A percentile compares a stretch with the other conserved stretches of the same genome.
These are phyloP conservation scores for Xylocampa areola DNA, from an alignment of 2,888 invertebrate species.

Conservation along the genomic window DNA sequence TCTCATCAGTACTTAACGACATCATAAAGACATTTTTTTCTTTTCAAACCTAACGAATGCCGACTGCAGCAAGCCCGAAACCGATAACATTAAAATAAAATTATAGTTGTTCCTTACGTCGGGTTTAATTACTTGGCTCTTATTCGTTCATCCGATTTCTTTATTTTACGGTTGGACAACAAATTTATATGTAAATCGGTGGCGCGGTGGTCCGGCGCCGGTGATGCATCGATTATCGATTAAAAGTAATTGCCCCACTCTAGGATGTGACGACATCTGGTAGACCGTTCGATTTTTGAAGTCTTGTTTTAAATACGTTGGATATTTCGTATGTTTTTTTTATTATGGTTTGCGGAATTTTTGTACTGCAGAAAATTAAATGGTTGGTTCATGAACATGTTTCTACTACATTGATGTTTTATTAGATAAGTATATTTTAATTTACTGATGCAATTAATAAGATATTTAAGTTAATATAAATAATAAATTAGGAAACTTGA, in stretches of 20 bases:
- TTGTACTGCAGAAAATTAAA: constrained; percentile 4
- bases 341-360: too few species aligned
- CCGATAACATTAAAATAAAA: constrained; percentile 81
- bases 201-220: constrained; percentile 82
- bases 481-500: too few species aligned
- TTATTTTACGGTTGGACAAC: constrained; percentile 87
- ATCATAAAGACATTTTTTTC: constrained; percentile 58
- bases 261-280: constrained; percentile 62
- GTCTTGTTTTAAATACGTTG: not conserved
- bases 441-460: too few species aligned
- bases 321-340: not conserved
- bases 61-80: constrained; percentile 54
- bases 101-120: constrained; percentile 79
- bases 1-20: constrained; percentile 60
- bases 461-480: too few species aligned
- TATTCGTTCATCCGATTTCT: constrained; percentile 84
- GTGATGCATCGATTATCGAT: constrained; percentile 69
- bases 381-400: too few species aligned
- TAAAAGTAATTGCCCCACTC: constrained; percentile 72
- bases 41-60: constrained; percentile 70
- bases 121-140: constrained; percentile 81
- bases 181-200: constrained; percentile 88
- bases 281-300: constrained; percentile 43
- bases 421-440: too few species aligned
- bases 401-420: too few species aligned